Evolutionary conservation across 2,113 vertebrate genomes (phyloP).

Genomic region (Opisthocomus hoazin): DNA sequence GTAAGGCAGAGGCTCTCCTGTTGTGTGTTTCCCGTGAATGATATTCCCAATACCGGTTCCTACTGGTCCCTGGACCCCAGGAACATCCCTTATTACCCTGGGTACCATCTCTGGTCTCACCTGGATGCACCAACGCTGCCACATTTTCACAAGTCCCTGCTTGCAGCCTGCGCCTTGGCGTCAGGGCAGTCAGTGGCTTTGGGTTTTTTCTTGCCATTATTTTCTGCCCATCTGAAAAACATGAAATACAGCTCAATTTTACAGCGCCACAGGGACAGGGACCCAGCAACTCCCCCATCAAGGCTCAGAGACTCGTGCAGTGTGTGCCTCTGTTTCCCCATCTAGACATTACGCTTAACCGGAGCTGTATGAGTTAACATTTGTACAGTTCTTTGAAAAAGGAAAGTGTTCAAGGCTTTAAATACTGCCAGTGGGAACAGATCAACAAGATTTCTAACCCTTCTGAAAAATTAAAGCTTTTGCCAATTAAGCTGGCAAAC

Average conservation of each 20-base stretch:
- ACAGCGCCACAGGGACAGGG: neutral
- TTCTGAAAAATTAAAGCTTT: constrained; percentile 54
- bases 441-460: constrained; percentile 53
- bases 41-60: neutral
- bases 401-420: constrained; percentile 36
- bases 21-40: neutral
- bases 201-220: neutral
- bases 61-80: neutral
- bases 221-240: neutral
- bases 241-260: neutral
- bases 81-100: neutral
- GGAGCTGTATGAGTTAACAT: constrained; percentile 17
- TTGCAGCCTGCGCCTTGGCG: neutral
- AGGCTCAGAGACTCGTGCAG: neutral
- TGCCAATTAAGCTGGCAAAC: constrained; percentile 55
- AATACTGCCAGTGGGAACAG: constrained; percentile 49
- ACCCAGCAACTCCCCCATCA: neutral
- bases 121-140: neutral
- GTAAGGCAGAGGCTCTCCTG: neutral
- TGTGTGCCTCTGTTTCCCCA: neutral
- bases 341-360: neutral
- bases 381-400: constrained; percentile 36
- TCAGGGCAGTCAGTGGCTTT: accelerated
- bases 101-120: neutral
- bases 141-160: neutral